Percentiles rank a stretch among this genome's conserved stretches.
phyloP scores from a whole-genome alignment of 2,888 invertebrate genomes.

The Cheilosia grossa region DNA sequence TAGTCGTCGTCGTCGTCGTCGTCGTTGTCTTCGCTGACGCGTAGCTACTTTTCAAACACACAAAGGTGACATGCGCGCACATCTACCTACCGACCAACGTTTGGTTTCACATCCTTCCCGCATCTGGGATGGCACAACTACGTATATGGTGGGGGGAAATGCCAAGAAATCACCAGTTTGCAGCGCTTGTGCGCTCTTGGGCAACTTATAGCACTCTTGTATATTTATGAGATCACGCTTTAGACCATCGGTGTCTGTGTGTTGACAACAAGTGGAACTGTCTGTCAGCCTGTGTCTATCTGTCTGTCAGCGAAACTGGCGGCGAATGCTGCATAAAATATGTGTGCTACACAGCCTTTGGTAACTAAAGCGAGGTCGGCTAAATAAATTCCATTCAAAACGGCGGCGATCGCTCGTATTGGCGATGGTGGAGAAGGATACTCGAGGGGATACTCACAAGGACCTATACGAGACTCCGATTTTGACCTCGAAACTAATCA shows the following conservation, averaged over 20 bases:
- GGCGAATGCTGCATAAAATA: constrained; percentile 62
- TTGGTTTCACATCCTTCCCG: constrained; percentile 58
- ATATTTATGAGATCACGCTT: constrained; percentile 75
- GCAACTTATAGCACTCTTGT: constrained; percentile 66
- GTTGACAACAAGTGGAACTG: constrained; percentile 75
- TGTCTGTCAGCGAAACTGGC: constrained; percentile 66
- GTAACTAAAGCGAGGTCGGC: constrained; percentile 58
- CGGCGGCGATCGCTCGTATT: background rate
- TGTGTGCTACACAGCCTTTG: constrained; percentile 41
- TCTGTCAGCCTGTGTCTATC: constrained; percentile 73
- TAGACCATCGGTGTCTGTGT: constrained; percentile 71
- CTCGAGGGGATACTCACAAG: constrained; percentile 59
- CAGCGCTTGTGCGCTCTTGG: constrained; percentile 15
- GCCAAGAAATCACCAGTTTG: constrained; percentile 33
- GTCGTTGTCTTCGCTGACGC: constrained; percentile 52
- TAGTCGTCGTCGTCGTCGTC: constrained; percentile 23
- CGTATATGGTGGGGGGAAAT: constrained; percentile 41
- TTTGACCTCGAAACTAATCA: constrained; percentile 69
- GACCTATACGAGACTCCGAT: constrained; percentile 19
- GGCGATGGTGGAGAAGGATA: constrained; percentile 33
- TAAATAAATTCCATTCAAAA: constrained; percentile 66
- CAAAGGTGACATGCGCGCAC: constrained; percentile 71
- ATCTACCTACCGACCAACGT: constrained; percentile 3
- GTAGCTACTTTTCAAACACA: constrained; percentile 71
- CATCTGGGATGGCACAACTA: constrained; percentile 56